Evolutionary conservation across 2,113 vertebrate species (phyloP).

Genomic region (Meriones unguiculatus): DNA sequence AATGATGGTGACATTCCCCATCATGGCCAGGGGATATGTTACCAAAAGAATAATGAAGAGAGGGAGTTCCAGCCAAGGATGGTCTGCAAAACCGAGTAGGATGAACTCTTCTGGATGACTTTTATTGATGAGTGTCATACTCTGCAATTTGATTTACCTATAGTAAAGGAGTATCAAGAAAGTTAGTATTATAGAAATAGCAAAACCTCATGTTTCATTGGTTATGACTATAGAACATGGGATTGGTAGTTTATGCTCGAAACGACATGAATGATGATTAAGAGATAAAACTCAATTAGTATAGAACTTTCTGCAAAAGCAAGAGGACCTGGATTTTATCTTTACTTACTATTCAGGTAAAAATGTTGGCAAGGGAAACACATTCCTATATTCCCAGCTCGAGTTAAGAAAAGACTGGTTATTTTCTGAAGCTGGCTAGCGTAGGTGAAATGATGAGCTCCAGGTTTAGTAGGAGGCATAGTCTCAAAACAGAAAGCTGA

Average conservation of each 20-base stretch:
- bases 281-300: no score
- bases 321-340: background rate
- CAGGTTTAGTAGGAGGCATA: background rate
- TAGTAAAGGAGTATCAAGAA: background rate
- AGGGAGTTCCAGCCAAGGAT: background rate
- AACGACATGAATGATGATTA: background rate
- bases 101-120: constrained; percentile 48
- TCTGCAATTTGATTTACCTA: background rate
- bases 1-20: background rate
- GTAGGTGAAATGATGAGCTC: background rate
- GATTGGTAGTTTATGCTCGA: fast-evolving
- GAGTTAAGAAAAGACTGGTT: background rate
- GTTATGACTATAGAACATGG: background rate
- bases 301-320: background rate
- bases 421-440: background rate
- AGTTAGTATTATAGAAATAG: background rate
- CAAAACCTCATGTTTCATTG: background rate
- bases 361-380: background rate
- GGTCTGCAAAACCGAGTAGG: constrained; percentile 41
- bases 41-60: background rate
- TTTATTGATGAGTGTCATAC: background rate
- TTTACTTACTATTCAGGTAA: background rate
- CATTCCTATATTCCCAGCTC: background rate
- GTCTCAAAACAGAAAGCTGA: background rate
- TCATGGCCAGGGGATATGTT: background rate